Conservation (phyloP, 1,140 invertebrate species). For the Galleria mellonella region DNA sequence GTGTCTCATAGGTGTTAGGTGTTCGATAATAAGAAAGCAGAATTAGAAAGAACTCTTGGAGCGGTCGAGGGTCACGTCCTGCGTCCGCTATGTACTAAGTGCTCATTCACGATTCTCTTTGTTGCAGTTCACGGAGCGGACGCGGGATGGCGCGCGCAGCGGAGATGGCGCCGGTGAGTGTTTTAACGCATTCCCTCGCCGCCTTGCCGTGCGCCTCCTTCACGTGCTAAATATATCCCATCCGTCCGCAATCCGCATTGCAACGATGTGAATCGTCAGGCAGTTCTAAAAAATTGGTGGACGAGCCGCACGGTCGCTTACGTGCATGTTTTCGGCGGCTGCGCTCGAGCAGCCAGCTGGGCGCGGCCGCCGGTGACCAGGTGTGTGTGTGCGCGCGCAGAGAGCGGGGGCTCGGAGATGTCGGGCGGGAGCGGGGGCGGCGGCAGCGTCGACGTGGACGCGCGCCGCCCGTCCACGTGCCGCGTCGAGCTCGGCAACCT, state of each 20-base stretch:
- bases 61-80: no score
- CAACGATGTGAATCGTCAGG: constrained; percentile 6
- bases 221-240: constrained; percentile 27
- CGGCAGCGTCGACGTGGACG: constrained; percentile 31
- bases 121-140: constrained; percentile 57
- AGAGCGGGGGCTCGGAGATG: constrained; percentile 56
- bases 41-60: no score
- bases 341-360: constrained; percentile 21
- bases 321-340: constrained; percentile 12
- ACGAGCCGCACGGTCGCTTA: background rate
- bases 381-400: constrained; percentile 32
- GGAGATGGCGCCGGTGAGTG: constrained; percentile 46
- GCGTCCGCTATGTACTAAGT: no score
- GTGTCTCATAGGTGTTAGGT: no score
- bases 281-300: no score
- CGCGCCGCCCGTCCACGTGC: constrained; percentile 59
- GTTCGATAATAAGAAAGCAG: no score
- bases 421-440: constrained; percentile 45
- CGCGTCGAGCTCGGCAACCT: constrained; percentile 67
- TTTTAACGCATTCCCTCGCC: background rate
- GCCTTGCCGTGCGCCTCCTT: no score
- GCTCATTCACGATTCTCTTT: constrained; percentile 8
- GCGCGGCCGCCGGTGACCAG: constrained; percentile 16
- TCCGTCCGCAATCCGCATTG: constrained; percentile 13
- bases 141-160: constrained; percentile 44